Evolutionary conservation across 2,888 invertebrate genomes (phyloP).

Genomic region (Selenia dentaria): DNA sequence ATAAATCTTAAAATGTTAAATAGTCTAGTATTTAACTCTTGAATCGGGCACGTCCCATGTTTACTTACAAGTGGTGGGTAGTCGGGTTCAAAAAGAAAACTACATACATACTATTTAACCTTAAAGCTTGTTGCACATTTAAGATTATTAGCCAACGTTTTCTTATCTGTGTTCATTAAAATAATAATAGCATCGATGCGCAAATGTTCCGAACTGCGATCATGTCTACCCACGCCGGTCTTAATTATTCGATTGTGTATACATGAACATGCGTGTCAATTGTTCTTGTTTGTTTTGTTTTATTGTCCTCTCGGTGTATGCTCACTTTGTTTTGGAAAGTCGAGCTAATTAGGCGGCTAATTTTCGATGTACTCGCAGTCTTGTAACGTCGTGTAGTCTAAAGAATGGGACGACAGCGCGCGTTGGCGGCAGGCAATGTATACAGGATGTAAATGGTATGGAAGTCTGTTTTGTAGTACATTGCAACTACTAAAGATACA

Average conservation of each 20-base stretch:
- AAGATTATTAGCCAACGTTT: too few relatives aligned
- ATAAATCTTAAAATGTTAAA: too few relatives aligned
- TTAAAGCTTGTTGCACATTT: too few relatives aligned
- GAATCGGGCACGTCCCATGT: too few relatives aligned
- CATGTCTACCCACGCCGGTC: slow-evolving; percentile 24
- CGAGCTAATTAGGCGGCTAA: slow-evolving; percentile 23
- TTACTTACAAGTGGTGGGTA: too few relatives aligned
- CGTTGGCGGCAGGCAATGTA: slow-evolving; percentile 6
- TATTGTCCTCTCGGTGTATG: slow-evolving; percentile 6
- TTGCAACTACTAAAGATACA: background rate
- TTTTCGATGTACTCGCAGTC: slow-evolving; percentile 18
- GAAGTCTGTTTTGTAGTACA: background rate
- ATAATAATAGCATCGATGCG: slow-evolving; percentile 8
- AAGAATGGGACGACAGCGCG: slow-evolving; percentile 8
- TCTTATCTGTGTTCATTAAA: slow-evolving; percentile 3
- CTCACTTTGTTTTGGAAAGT: slow-evolving; percentile 17
- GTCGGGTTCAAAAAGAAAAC: too few relatives aligned
- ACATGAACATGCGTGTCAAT: slow-evolving; percentile 30
- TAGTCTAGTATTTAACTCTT: too few relatives aligned
- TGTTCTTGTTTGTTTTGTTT: slow-evolving; percentile 20
- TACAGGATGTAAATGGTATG: slow-evolving; percentile 2
- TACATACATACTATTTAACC: too few relatives aligned
- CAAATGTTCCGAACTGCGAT: slow-evolving; percentile 7
- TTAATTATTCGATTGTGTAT: slow-evolving; percentile 30
- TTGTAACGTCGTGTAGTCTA: slow-evolving; percentile 11